Conservation (phyloP, 2,797 vertebrate genomes). For the Halcyon badia region DNA sequence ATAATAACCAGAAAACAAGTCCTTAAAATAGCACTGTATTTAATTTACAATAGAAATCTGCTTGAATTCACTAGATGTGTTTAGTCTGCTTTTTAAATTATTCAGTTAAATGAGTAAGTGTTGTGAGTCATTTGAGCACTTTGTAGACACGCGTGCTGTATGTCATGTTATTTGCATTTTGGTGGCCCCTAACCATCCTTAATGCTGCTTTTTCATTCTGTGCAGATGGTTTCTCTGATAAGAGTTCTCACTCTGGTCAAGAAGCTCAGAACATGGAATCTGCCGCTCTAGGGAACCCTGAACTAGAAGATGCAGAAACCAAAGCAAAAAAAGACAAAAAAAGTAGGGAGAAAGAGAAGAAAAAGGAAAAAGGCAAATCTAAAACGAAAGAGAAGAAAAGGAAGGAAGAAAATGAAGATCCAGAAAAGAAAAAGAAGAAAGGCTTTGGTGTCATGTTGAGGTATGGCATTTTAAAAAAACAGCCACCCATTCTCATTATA, state of each 20-base stretch:
- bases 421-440: conserved; percentile 92
- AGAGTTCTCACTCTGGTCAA: conserved; percentile 88
- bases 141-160: neutral
- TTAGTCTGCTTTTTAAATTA: conserved; percentile 40
- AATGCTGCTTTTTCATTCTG: conserved; percentile 56
- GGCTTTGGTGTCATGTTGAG: conserved; percentile 92
- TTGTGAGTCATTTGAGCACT: conserved; percentile 15
- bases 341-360: conserved; percentile 90
- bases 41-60: neutral
- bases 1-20: conserved; percentile 6
- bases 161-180: conserved; percentile 38
- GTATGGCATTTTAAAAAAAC: conserved; percentile 71
- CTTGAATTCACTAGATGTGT: conserved; percentile 16
- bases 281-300: conserved; percentile 79
- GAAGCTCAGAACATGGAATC: conserved; percentile 89
- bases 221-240: conserved; percentile 91
- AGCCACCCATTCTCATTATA: neutral
- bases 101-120: neutral
- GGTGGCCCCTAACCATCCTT: neutral
- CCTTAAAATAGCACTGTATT: neutral
- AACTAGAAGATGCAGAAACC: conserved; percentile 82
- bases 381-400: conserved; percentile 90
- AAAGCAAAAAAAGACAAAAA: conserved; percentile 91
- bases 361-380: conserved; percentile 87
- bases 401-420: conserved; percentile 86